phyloP scores from a whole-genome alignment of 2,113 vertebrate species.

The Mohoua ochrocephala region DNA sequence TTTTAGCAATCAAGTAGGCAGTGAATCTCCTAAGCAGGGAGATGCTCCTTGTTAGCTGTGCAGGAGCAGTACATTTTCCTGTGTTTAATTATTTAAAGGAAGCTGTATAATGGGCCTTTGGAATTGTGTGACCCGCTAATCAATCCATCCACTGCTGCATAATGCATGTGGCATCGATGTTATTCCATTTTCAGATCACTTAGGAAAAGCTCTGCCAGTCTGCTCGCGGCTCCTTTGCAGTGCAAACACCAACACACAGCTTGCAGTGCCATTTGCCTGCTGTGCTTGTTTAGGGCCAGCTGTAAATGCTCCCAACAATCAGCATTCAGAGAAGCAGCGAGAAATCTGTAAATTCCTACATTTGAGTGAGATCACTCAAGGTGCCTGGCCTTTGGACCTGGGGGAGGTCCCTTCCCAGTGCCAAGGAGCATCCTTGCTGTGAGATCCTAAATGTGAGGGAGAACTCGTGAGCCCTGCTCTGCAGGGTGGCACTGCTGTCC shows the following conservation, averaged over 20 bases:
- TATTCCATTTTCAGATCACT: constrained; percentile 32
- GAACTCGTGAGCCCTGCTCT: neutral
- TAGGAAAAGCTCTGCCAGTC: neutral
- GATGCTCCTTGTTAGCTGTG: neutral
- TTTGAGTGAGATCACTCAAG: neutral
- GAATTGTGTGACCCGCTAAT: constrained; percentile 21
- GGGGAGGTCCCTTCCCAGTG: neutral
- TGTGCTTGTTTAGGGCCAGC: neutral
- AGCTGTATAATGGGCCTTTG: constrained; percentile 5
- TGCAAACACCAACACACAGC: neutral
- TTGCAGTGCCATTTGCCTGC: neutral
- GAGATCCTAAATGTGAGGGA: neutral
- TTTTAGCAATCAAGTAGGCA: neutral
- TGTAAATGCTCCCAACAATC: neutral
- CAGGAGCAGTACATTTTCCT: neutral
- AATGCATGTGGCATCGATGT: constrained; percentile 41
- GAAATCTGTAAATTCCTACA: neutral
- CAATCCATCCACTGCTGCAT: constrained; percentile 49
- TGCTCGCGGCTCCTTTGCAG: neutral
- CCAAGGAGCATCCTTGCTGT: rapidly evolving
- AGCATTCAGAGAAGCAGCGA: neutral
- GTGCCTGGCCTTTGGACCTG: neutral
- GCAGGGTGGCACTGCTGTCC: neutral
- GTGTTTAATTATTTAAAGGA: constrained; percentile 60
- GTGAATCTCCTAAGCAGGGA: neutral